Conservation (phyloP, 1,140 invertebrate species). For the Homalodisca vitripennis region DNA sequence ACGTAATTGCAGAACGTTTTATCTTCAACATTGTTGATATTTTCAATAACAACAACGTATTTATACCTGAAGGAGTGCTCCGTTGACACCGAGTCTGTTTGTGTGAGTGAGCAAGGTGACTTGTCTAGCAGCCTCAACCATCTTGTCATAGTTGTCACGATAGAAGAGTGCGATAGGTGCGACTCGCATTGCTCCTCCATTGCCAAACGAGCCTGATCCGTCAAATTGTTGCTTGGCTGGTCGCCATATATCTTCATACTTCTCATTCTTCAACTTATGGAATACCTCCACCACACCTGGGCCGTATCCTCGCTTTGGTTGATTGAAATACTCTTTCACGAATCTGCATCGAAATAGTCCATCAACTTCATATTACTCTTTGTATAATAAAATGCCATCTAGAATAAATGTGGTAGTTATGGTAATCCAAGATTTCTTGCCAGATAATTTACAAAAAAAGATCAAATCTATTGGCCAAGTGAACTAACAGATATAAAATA, state of each 20-base stretch:
- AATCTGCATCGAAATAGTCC: slow-evolving; percentile 49
- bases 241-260: slow-evolving; percentile 59
- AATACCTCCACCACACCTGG: slow-evolving; percentile 62
- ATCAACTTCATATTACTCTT: too few relatives aligned
- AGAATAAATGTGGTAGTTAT: too few relatives aligned
- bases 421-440: too few relatives aligned
- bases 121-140: slow-evolving; percentile 54
- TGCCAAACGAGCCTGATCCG: slow-evolving; percentile 72
- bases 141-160: slow-evolving; percentile 52
- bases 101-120: slow-evolving; percentile 67
- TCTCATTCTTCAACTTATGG: slow-evolving; percentile 55
- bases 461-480: too few relatives aligned
- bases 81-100: slow-evolving; percentile 62
- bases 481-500: too few relatives aligned
- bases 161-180: slow-evolving; percentile 67
- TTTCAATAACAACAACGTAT: slow-evolving; percentile 16
- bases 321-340: slow-evolving; percentile 61
- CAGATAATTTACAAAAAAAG: too few relatives aligned
- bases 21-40: too few relatives aligned
- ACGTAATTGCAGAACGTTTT: too few relatives aligned
- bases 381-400: too few relatives aligned
- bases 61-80: slow-evolving; percentile 64
- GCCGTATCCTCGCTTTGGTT: slow-evolving; percentile 68
- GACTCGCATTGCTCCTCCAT: slow-evolving; percentile 76
- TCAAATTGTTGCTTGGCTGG: slow-evolving; percentile 70